phyloP scores from a whole-genome alignment of 2,888 invertebrate species.

The Papilio elwesi region DNA sequence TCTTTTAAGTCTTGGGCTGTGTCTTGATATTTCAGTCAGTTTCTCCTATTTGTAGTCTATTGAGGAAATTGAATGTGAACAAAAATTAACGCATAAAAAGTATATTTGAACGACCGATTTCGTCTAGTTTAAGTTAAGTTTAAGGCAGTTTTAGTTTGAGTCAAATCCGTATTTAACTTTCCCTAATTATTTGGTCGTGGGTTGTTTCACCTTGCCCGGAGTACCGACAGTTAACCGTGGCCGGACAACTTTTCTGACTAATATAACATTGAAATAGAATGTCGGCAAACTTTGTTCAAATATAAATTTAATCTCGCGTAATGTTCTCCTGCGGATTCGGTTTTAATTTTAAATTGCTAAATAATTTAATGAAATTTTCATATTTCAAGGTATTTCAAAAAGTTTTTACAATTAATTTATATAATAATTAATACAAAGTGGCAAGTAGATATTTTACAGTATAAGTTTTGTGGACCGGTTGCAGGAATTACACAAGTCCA shows the following conservation, averaged over 20 bases:
- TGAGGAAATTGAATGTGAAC: too few relatives aligned
- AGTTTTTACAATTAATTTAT: neutral
- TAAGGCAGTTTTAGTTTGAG: slow-evolving; percentile 26
- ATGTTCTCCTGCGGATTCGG: neutral
- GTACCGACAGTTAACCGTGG: slow-evolving; percentile 13
- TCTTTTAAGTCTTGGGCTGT: too few relatives aligned
- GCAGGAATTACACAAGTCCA: too few relatives aligned
- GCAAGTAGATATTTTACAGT: too few relatives aligned
- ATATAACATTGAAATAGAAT: slow-evolving; percentile 24
- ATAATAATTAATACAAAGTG: too few relatives aligned
- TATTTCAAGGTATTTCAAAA: neutral
- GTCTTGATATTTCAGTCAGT: too few relatives aligned
- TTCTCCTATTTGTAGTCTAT: too few relatives aligned
- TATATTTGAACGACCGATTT: slow-evolving; percentile 15
- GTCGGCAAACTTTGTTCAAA: slow-evolving; percentile 23
- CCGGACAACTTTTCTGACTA: slow-evolving; percentile 22
- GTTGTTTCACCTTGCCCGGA: slow-evolving; percentile 16
- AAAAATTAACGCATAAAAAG: neutral
- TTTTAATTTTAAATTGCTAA: slow-evolving; percentile 1
- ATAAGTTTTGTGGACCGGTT: too few relatives aligned
- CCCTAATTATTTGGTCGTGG: slow-evolving; percentile 29
- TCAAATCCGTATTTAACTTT: slow-evolving; percentile 29
- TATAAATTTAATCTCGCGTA: slow-evolving; percentile 33
- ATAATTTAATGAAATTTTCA: slow-evolving; percentile 15
- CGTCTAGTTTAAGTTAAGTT: slow-evolving; percentile 17